These are phyloP conservation scores for Sterrhoptilus dennistouni DNA, from an alignment of 2,113 vertebrate genomes.

Conservation along the genomic window DNA sequence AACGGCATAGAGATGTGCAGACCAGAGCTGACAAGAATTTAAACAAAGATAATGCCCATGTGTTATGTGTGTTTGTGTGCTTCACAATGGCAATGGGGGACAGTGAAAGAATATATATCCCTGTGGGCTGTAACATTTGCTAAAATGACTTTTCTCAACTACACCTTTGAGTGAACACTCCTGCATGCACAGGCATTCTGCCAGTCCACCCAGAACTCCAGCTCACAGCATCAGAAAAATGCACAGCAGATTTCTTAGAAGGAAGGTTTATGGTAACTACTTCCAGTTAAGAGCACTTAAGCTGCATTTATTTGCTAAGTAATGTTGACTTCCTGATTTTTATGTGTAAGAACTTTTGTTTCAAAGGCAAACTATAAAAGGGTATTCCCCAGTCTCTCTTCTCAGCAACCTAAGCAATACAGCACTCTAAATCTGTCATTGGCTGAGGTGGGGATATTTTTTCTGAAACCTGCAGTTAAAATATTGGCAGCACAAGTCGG, in stretches of 20 bases:
- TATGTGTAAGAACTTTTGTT: constrained; percentile 3
- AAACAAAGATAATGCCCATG: not conserved
- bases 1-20: not conserved
- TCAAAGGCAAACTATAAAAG: not conserved
- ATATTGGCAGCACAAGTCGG: not conserved
- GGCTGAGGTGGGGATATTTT: not conserved
- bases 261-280: not conserved
- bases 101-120: not conserved
- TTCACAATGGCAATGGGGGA: not conserved
- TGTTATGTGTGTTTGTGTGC: not conserved
- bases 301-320: not conserved
- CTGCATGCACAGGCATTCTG: not conserved
- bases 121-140: not conserved
- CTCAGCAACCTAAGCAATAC: not conserved
- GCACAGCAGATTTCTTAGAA: not conserved
- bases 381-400: not conserved
- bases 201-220: not conserved
- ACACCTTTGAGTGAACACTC: not conserved
- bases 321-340: constrained; percentile 13
- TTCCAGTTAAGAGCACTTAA: not conserved
- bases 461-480: constrained; percentile 7
- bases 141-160: not conserved
- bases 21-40: not conserved
- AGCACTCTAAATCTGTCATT: not conserved
- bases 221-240: not conserved